These are phyloP conservation scores for Dissostichus mawsoni DNA, from an alignment of 2,113 vertebrate genomes.

Conservation along the genomic window DNA sequence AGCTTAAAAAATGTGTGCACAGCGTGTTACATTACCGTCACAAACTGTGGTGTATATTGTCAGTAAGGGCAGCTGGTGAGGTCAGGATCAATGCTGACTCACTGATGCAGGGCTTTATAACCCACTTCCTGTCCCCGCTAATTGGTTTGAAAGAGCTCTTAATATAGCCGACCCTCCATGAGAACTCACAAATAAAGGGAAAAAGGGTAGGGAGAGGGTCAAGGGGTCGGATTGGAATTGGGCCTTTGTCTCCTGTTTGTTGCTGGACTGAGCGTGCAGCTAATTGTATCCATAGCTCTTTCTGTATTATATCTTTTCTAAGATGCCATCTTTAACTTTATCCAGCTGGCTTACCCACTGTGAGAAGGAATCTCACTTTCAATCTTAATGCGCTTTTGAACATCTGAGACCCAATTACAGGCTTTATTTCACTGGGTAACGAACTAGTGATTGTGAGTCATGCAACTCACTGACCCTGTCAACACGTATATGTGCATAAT, in stretches of 20 bases:
- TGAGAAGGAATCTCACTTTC: constrained; percentile 15
- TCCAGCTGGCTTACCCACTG: constrained; percentile 37
- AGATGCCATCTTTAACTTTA: constrained; percentile 39
- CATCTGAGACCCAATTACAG: constrained; percentile 66
- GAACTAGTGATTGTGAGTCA: constrained; percentile 48
- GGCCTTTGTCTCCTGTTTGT: not conserved
- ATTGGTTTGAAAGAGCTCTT: no score
- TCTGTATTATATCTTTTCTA: constrained; percentile 22
- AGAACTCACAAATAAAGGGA: no score
- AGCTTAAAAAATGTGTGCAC: no score
- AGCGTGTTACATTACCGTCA: no score
- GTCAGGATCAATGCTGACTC: no score
- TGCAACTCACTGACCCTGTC: constrained; percentile 18
- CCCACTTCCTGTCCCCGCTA: no score
- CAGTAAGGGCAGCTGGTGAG: no score
- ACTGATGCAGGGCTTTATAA: no score
- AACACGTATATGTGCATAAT: not conserved
- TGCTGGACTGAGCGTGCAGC: not conserved
- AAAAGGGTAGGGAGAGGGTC: no score
- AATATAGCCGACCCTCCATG: no score
- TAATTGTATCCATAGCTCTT: not conserved
- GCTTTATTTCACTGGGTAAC: constrained; percentile 55
- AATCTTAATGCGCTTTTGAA: constrained; percentile 36
- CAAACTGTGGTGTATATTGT: no score
- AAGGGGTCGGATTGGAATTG: no score